Base-by-base conservation (phyloP, 1,140 invertebrate genomes). In the Drosophila santomea region DNA sequence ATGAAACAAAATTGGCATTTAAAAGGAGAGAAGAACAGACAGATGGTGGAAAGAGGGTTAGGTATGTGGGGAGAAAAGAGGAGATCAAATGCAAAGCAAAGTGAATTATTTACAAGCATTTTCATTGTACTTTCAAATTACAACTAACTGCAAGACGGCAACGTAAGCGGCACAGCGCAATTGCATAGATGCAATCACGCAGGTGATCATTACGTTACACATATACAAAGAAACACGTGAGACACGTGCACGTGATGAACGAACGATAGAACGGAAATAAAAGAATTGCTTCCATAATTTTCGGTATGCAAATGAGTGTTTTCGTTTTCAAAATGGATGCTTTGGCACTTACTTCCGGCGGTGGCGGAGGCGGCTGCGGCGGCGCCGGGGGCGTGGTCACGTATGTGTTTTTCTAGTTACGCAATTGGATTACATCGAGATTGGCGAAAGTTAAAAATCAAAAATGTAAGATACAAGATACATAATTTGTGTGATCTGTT, bases 31-130 rank as follows among this genome's bases (percentile, higher is more conserved):
- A 57, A 25, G 17, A 51, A 47, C 41, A 64, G 39, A 59, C 55
- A 74, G 35, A 66, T 36, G 39, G 62, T 32, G 48, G 47, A 59
- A 32, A 23, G 43, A n/a, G 36, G 14, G 11, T n/a, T 39, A 11
- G 60, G 23, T 10, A 32, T 12, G 25, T 50, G 11, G 50, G 36
- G 50, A 7, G 15, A 38, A 25, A 43, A 38, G 4, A 23, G 43
- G 43, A 71, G 66, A 64, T 75, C 50, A 66, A 76, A 66, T 79
- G 64, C 82, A 90, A 89, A 78, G 84, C 84, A 91, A 80, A 83
- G 69, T 73, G 64, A 89, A 84, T 84, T 88, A 89, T 91, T 91
- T 91, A 91, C 89, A 91, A 88, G 89, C 89, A 91, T 91, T 91
- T 91, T 91, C 89, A 91, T 85, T 82, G 80, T 85, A 91, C 89